Evolutionary conservation across 2,888 invertebrate genomes (phyloP).

Genomic region (Temnothorax ravouxi): DNA sequence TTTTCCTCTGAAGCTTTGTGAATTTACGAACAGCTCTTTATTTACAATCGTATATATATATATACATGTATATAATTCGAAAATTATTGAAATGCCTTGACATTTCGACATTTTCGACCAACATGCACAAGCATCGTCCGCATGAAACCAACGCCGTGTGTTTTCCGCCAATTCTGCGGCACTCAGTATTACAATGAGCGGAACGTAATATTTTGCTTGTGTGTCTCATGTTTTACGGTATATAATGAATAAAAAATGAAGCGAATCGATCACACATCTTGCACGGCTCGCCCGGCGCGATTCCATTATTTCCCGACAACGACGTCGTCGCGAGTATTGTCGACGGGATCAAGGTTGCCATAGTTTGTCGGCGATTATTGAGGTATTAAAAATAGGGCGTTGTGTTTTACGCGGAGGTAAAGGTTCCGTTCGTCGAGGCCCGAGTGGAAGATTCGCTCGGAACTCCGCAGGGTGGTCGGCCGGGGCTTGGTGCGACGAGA

Average conservation of each 20-base stretch:
- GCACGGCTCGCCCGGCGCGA: conserved; percentile 19
- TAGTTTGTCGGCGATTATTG: conserved; percentile 33
- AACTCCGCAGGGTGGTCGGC: not conserved
- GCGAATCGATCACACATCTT: conserved; percentile 30
- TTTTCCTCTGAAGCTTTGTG: conserved; percentile 10
- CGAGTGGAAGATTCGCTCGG: conserved; percentile 40
- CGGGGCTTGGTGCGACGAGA: conserved; percentile 37
- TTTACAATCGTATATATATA: not conserved
- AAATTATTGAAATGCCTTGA: conserved; percentile 2
- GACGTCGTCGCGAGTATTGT: conserved; percentile 13
- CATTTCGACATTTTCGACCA: not conserved
- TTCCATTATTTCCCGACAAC: conserved; percentile 24
- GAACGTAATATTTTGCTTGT: conserved; percentile 32
- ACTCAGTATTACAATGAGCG: conserved; percentile 32
- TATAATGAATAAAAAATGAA: conserved; percentile 48
- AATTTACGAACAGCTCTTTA: conserved; percentile 15
- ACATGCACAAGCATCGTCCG: not conserved
- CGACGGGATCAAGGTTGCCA: conserved; percentile 33
- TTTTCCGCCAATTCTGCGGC: conserved; percentile 1
- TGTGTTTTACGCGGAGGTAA: conserved; percentile 32
- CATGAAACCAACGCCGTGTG: not conserved
- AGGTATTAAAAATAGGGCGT: conserved; percentile 45
- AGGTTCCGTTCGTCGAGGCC: conserved; percentile 24
- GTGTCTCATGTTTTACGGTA: conserved; percentile 19
- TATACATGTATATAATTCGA: not conserved